A percentile compares a stretch with the other conserved stretches of the same genome.
Conservation (phyloP, 2,888 invertebrate genomes). For the Xestia c-nigrum region DNA sequence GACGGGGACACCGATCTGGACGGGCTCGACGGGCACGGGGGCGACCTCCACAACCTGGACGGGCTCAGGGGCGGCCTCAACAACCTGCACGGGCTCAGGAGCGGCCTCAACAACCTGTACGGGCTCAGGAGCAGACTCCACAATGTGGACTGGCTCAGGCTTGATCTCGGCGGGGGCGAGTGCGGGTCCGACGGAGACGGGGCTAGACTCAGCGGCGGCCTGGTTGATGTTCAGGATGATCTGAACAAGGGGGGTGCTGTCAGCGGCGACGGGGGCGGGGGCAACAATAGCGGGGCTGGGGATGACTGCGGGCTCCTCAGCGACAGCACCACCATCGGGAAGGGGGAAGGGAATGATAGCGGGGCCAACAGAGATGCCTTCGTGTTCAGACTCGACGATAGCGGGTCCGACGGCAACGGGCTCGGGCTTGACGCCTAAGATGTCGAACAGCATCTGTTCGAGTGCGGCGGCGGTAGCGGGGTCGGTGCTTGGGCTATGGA, state of each 20-base stretch:
- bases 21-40: conserved; percentile 60
- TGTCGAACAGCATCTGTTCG: conserved; percentile 55
- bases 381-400: conserved; percentile 48
- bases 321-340: conserved; percentile 50
- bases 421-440: conserved; percentile 35
- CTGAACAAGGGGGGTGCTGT: conserved; percentile 66
- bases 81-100: conserved; percentile 42
- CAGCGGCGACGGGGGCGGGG: conserved; percentile 40
- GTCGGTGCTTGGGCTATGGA: conserved; percentile 79
- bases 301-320: conserved; percentile 23
- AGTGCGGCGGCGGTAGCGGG: conserved; percentile 76
- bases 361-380: conserved; percentile 62
- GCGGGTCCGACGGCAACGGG: conserved; percentile 63
- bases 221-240: conserved; percentile 71
- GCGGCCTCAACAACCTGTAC: conserved; percentile 54
- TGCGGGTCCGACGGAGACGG: conserved; percentile 49
- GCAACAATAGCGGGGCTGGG: conserved; percentile 35
- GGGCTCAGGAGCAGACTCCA: conserved; percentile 51
- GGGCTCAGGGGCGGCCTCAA: conserved; percentile 50
- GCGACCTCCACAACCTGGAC: conserved; percentile 29
- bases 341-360: conserved; percentile 65
- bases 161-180: conserved; percentile 35
- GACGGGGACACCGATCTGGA: conserved; percentile 66
- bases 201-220: conserved; percentile 40
- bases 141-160: conserved; percentile 27